Conservation (phyloP, 2,113 vertebrate species). For the Mugil cephalus region DNA sequence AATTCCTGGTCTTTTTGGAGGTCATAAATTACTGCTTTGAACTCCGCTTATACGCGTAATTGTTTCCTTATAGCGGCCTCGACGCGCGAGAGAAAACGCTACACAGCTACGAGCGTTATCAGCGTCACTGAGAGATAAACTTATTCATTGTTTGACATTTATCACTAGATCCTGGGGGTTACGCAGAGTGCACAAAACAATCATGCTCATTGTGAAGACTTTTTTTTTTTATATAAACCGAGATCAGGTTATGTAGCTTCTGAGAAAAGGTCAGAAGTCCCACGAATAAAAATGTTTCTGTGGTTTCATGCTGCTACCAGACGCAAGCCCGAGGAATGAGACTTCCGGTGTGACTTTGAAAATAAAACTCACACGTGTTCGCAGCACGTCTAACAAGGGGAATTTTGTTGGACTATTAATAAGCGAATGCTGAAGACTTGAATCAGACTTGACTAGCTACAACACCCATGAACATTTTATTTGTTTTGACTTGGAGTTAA, state of each 20-base stretch:
- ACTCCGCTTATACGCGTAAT: neutral
- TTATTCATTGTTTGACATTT: neutral
- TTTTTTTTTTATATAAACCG: slow-evolving; percentile 10
- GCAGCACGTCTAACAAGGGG: no score
- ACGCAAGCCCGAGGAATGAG: neutral
- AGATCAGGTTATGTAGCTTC: slow-evolving; percentile 11
- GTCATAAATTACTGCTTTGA: neutral
- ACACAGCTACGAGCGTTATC: neutral
- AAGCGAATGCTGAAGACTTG: no score
- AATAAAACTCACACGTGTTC: slow-evolving; percentile 26
- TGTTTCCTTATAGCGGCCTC: neutral
- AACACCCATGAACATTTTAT: no score
- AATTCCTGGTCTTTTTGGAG: slow-evolving; percentile 1
- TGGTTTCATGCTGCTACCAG: slow-evolving; percentile 2
- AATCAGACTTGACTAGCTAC: no score
- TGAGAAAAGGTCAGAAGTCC: slow-evolving; percentile 4
- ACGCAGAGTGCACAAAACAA: neutral
- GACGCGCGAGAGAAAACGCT: neutral
- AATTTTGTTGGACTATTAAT: no score
- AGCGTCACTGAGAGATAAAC: neutral
- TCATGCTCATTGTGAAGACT: neutral
- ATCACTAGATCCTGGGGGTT: neutral
- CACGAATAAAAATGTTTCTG: slow-evolving; percentile 10
- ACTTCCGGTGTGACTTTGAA: slow-evolving; percentile 25
- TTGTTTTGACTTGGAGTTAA: no score